Conservation (phyloP, 2,113 vertebrate genomes). For the Gasterosteus nipponicus region DNA sequence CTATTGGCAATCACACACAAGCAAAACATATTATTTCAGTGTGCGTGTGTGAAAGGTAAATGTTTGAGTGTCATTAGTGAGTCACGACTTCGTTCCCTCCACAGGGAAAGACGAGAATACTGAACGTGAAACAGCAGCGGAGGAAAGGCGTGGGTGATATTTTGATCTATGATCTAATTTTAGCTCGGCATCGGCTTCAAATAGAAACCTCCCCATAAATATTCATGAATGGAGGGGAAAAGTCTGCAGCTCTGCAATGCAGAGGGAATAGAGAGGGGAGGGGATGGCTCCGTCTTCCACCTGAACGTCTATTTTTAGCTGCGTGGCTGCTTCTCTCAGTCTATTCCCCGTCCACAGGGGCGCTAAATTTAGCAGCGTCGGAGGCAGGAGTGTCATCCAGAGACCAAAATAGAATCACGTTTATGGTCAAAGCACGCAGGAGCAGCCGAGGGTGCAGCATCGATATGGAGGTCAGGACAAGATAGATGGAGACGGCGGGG, state of each 20-base stretch:
- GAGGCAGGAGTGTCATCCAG: constrained; percentile 41
- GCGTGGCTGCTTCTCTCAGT: constrained; percentile 42
- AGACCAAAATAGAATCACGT: constrained; percentile 53
- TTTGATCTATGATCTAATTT: constrained; percentile 69
- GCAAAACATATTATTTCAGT: neutral
- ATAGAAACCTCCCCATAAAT: constrained; percentile 71
- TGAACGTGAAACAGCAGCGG: constrained; percentile 44
- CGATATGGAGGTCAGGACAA: constrained; percentile 25
- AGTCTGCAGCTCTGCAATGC: constrained; percentile 46
- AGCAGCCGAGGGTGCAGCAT: constrained; percentile 37
- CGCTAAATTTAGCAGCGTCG: constrained; percentile 71
- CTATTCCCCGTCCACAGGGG: constrained; percentile 27
- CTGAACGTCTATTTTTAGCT: constrained; percentile 75
- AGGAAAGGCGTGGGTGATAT: constrained; percentile 68
- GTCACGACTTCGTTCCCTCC: constrained; percentile 15
- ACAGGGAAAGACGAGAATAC: constrained; percentile 32
- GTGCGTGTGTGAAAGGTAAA: constrained; percentile 19
- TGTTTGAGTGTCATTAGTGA: constrained; percentile 22
- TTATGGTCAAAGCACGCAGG: constrained; percentile 37
- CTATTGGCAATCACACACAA: neutral
- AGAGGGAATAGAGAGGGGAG: constrained; percentile 36
- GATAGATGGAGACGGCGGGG: constrained; percentile 10
- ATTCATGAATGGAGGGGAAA: constrained; percentile 76
- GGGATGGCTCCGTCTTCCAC: constrained; percentile 40
- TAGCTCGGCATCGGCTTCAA: constrained; percentile 63